Evolutionary conservation across 2,888 invertebrate genomes (phyloP).

Genomic region (Steromphala cineraria): DNA sequence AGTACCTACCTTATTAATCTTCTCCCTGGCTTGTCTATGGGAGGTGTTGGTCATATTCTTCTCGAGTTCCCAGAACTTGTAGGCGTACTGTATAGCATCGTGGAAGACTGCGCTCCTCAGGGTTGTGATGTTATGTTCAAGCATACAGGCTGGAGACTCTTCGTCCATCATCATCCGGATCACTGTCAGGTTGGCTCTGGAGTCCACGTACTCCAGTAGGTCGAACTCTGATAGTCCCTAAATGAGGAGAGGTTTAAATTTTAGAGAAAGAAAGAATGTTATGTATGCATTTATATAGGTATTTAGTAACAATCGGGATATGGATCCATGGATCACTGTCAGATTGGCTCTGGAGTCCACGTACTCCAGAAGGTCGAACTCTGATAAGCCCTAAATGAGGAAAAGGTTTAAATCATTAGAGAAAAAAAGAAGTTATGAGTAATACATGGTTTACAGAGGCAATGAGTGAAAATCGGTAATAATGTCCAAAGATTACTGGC

Average conservation of each 20-base stretch:
- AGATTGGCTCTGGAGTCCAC: constrained; percentile 65
- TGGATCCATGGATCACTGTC: constrained; percentile 61
- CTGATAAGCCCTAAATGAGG: constrained; percentile 57
- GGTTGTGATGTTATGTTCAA: constrained; percentile 52
- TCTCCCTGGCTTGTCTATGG: background rate
- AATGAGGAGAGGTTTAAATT: background rate
- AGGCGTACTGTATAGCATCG: constrained; percentile 46
- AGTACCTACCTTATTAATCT: background rate
- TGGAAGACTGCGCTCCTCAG: constrained; percentile 57
- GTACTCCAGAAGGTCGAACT: constrained; percentile 55
- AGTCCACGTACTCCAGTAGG: constrained; percentile 59
- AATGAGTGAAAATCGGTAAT: too few relatives aligned
- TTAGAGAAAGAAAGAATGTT: background rate
- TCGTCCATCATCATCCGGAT: constrained; percentile 63
- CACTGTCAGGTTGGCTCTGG: constrained; percentile 63
- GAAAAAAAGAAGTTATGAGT: too few relatives aligned
- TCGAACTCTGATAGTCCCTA: constrained; percentile 60
- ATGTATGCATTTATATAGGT: too few relatives aligned
- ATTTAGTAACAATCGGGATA: too few relatives aligned
- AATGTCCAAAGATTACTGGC: too few relatives aligned
- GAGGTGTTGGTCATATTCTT: background rate
- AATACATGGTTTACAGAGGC: too few relatives aligned
- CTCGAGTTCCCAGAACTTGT: background rate
- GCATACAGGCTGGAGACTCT: constrained; percentile 53
- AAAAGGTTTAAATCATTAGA: too few relatives aligned